These are phyloP conservation scores for Cryptocephalus moraei DNA, from an alignment of 2,888 invertebrate genomes.

Conservation along the genomic window DNA sequence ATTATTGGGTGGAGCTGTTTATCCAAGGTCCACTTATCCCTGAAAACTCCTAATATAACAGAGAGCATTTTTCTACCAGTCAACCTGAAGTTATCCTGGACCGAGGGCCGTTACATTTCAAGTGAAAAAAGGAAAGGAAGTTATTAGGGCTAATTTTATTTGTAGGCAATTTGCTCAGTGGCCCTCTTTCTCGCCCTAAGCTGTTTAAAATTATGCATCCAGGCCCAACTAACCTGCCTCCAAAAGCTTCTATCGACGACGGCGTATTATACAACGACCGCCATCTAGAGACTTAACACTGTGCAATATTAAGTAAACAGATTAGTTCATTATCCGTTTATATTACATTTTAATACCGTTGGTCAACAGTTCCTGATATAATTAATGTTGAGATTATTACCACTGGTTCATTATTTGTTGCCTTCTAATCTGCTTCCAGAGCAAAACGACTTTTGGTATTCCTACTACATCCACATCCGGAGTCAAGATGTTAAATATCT, in stretches of 20 bases:
- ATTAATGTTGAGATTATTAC: conserved; percentile 33
- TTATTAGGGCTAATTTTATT: background rate
- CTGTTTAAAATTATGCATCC: background rate
- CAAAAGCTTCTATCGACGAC: background rate
- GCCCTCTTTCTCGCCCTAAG: background rate
- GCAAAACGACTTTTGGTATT: no score
- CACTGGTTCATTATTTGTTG: conserved; percentile 22
- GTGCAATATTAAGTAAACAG: conserved; percentile 33
- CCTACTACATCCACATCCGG: no score
- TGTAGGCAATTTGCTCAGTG: background rate
- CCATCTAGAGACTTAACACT: conserved; percentile 22
- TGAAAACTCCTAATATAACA: no score
- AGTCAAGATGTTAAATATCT: no score
- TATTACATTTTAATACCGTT: conserved; percentile 31
- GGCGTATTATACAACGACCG: background rate
- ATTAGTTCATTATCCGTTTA: conserved; percentile 33
- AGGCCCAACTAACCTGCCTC: background rate
- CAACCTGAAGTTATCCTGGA: no score
- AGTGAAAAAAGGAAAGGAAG: background rate
- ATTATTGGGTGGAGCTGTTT: no score
- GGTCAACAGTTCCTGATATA: conserved; percentile 33
- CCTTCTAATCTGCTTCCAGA: background rate
- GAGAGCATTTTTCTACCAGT: no score
- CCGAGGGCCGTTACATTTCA: background rate
- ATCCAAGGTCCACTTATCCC: no score